A percentile compares a stretch with the other conserved stretches of the same genome.
These are phyloP conservation scores for Echiichthys vipera DNA, from an alignment of 2,797 vertebrate species.

Conservation along the genomic window DNA sequence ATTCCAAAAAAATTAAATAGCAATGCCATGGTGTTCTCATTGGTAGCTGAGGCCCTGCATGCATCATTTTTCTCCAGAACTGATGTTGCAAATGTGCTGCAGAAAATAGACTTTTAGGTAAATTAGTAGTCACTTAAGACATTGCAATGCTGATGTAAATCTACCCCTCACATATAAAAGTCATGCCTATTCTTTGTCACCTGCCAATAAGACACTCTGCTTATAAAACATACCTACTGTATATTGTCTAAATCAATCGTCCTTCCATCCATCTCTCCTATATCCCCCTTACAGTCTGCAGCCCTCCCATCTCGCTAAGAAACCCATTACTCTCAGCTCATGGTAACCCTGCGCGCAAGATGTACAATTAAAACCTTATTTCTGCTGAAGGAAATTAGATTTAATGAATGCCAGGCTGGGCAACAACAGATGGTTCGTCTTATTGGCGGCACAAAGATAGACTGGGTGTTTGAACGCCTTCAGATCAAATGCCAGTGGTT, in stretches of 20 bases:
- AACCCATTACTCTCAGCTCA: conserved; percentile 71
- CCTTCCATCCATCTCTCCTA: conserved; percentile 57
- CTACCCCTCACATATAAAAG: conserved; percentile 29
- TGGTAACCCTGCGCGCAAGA: conserved; percentile 46
- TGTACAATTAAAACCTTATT: conserved; percentile 84
- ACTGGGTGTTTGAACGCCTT: conserved; percentile 83
- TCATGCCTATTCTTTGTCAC: conserved; percentile 43
- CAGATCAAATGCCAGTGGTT: conserved; percentile 87
- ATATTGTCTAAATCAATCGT: conserved; percentile 58
- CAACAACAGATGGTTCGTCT: conserved; percentile 85
- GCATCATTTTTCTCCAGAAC: background rate
- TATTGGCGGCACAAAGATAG: conserved; percentile 84
- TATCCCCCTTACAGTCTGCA: conserved; percentile 47
- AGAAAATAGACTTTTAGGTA: conserved; percentile 22
- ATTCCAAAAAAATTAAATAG: background rate
- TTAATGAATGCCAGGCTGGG: conserved; percentile 83
- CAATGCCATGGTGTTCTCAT: background rate
- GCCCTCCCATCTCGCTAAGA: conserved; percentile 65
- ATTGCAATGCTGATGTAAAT: conserved; percentile 41
- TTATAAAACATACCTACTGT: conserved; percentile 22
- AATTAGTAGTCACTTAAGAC: conserved; percentile 25
- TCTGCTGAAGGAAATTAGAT: conserved; percentile 81
- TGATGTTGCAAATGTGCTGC: conserved; percentile 17
- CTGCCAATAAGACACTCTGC: conserved; percentile 52
- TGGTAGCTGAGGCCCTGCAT: background rate